Evolutionary conservation across 2,797 vertebrate species (phyloP).

Genomic region (Melopsittacus undulatus): DNA sequence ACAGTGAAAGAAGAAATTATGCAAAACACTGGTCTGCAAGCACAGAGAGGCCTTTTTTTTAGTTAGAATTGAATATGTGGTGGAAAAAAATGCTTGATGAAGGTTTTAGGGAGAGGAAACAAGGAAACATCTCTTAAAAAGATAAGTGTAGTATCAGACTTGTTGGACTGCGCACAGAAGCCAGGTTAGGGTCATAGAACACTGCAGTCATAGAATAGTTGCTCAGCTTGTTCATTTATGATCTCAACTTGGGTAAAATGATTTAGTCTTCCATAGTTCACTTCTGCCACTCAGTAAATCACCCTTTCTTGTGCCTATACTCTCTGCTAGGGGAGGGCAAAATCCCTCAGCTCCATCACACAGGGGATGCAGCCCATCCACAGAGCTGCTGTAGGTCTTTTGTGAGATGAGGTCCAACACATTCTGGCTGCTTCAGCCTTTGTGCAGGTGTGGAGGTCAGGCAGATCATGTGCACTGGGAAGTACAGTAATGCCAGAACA

Average conservation of each 20-base stretch:
- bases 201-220: background rate
- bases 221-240: background rate
- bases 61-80: background rate
- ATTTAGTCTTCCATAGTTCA: background rate
- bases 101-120: background rate
- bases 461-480: background rate
- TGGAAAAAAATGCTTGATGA: accelerated
- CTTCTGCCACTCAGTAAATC: background rate
- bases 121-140: background rate
- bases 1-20: background rate
- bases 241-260: background rate
- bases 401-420: accelerated
- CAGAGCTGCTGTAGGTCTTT: background rate
- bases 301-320: background rate
- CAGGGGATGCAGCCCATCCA: background rate
- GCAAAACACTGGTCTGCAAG: background rate
- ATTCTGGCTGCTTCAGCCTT: background rate
- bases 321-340: background rate
- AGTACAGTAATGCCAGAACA: background rate
- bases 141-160: background rate
- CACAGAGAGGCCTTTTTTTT: background rate
- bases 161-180: background rate
- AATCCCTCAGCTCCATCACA: background rate
- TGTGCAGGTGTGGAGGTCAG: accelerated
- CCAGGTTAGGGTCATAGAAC: background rate